Conservation (phyloP, 1,140 invertebrate species). For the Marisa cornuarietis region DNA sequence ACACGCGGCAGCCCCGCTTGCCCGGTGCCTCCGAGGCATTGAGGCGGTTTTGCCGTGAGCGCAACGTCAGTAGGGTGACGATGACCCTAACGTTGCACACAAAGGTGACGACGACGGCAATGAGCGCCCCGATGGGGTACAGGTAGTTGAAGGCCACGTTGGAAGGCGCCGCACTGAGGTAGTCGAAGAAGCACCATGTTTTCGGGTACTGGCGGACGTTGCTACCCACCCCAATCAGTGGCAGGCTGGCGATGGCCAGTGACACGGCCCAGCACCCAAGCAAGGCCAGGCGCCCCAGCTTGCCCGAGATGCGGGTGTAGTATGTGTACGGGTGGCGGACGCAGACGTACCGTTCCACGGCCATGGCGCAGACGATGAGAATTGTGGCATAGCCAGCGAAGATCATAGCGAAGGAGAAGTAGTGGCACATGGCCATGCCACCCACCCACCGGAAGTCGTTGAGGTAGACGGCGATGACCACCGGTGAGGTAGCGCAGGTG, state of each 20-base stretch:
- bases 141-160: slow-evolving; percentile 55
- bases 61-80: slow-evolving; percentile 52
- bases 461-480: slow-evolving; percentile 54
- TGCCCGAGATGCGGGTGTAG: slow-evolving; percentile 55
- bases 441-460: slow-evolving; percentile 50
- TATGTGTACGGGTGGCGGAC: slow-evolving; percentile 65
- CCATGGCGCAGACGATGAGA: slow-evolving; percentile 65
- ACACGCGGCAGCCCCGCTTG: slow-evolving; percentile 44
- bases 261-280: slow-evolving; percentile 57
- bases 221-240: slow-evolving; percentile 62
- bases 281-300: slow-evolving; percentile 54
- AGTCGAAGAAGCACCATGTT: slow-evolving; percentile 67
- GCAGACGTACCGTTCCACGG: slow-evolving; percentile 64
- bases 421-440: slow-evolving; percentile 55
- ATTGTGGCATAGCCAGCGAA: slow-evolving; percentile 63
- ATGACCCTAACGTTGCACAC: slow-evolving; percentile 61
- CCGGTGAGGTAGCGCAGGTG: slow-evolving; percentile 48
- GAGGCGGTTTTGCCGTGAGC: slow-evolving; percentile 43
- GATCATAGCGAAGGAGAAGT: slow-evolving; percentile 66
- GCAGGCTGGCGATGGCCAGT: slow-evolving; percentile 58
- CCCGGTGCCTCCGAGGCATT: slow-evolving; percentile 38
- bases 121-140: slow-evolving; percentile 52
- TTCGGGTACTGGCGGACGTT: slow-evolving; percentile 58
- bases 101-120: slow-evolving; percentile 54
- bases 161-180: slow-evolving; percentile 45